Evolutionary conservation across 2,888 invertebrate genomes (phyloP).

Genomic region (Euplexia lucipara): DNA sequence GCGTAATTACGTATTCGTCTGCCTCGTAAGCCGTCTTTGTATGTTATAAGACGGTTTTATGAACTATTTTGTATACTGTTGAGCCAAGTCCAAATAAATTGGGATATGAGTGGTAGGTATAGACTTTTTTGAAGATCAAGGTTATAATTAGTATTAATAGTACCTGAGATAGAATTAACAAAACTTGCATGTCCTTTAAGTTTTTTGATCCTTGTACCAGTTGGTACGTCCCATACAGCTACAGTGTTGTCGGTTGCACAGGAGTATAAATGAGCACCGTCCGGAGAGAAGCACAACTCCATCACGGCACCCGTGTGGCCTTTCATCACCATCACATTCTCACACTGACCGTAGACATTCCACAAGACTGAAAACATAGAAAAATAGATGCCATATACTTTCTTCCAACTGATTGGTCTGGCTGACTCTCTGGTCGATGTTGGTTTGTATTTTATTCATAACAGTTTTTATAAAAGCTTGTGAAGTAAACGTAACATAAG

Average conservation of each 20-base stretch:
- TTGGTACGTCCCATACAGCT: slow-evolving; percentile 98
- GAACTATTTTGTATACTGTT: too few relatives aligned
- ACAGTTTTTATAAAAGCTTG: background rate
- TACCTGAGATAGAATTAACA: slow-evolving; percentile 93
- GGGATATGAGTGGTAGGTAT: background rate
- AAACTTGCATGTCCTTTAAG: slow-evolving; percentile 96
- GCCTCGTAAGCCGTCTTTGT: too few relatives aligned
- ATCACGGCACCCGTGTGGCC: slow-evolving; percentile 99
- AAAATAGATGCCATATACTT: background rate
- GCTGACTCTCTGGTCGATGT: too few relatives aligned
- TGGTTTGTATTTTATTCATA: background rate
- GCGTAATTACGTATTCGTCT: too few relatives aligned
- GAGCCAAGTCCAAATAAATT: too few relatives aligned
- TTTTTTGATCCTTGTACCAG: slow-evolving; percentile 96
- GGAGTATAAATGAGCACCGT: slow-evolving; percentile 96
- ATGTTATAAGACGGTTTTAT: too few relatives aligned
- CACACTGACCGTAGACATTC: slow-evolving; percentile 99
- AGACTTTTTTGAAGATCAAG: background rate
- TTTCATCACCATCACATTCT: slow-evolving; percentile 97
- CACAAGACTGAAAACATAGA: slow-evolving; percentile 93
- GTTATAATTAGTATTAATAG: too few relatives aligned
- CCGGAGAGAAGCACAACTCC: slow-evolving; percentile 97
- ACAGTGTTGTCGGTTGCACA: slow-evolving; percentile 98
- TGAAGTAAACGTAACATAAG: background rate
- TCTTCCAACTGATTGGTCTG: background rate